Evolutionary conservation across 2,113 vertebrate species (phyloP).

Genomic region (Alouatta palliata): DNA sequence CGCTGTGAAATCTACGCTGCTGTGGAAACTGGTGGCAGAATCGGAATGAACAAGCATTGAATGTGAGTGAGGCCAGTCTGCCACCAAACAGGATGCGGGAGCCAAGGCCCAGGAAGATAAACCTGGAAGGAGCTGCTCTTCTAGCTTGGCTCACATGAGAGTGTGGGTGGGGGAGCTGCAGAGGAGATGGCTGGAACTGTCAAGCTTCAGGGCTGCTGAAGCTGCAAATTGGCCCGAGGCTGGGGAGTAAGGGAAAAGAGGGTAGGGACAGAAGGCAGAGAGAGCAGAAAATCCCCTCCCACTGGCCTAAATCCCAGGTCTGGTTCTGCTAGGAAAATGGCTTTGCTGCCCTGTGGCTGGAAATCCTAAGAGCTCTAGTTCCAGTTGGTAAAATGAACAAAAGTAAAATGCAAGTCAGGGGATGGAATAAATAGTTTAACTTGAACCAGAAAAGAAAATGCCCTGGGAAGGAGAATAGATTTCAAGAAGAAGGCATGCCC

Average conservation of each 20-base stretch:
- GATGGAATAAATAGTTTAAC: neutral
- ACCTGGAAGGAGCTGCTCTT: neutral
- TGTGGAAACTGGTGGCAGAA: neutral
- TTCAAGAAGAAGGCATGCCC: neutral
- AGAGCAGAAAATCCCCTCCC: neutral
- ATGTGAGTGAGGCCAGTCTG: neutral
- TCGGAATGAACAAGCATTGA: neutral
- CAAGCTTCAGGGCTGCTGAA: neutral
- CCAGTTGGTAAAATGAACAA: neutral
- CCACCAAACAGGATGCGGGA: neutral
- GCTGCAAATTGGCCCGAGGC: neutral
- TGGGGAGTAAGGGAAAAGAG: neutral
- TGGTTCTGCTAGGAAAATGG: neutral
- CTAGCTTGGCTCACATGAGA: neutral
- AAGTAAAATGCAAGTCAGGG: neutral
- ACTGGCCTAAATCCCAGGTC: neutral
- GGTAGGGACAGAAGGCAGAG: neutral
- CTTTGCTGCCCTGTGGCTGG: neutral
- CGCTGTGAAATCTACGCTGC: rapidly evolving
- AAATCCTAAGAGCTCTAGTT: neutral
- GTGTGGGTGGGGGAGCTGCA: rapidly evolving
- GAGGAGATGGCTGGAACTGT: neutral
- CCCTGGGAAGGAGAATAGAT: neutral
- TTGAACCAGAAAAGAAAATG: neutral
- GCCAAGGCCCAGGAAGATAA: neutral